These are phyloP conservation scores for Bombylius discolor DNA, from an alignment of 2,888 invertebrate species.

Conservation along the genomic window DNA sequence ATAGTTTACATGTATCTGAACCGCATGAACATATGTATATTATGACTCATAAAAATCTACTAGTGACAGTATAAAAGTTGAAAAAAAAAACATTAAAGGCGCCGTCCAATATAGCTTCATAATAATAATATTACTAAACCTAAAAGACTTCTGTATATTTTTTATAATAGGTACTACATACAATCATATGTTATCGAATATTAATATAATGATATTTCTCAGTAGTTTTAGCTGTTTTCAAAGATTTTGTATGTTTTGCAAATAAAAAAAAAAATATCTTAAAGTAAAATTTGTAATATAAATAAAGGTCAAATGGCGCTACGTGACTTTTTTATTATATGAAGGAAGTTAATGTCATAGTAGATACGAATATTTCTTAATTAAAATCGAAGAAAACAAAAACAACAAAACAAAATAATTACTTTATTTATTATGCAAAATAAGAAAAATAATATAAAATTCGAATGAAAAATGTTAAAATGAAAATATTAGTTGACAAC, in stretches of 20 bases:
- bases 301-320: slow-evolving; percentile 4
- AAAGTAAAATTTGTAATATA: background rate
- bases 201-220: too few relatives aligned
- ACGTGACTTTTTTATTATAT: slow-evolving; percentile 6
- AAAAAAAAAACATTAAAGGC: background rate
- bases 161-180: too few relatives aligned
- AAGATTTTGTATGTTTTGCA: too few relatives aligned
- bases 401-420: background rate
- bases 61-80: background rate
- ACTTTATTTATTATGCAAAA: too few relatives aligned
- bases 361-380: background rate
- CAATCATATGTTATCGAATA: too few relatives aligned
- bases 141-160: too few relatives aligned
- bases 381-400: background rate
- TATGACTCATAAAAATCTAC: background rate
- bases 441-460: too few relatives aligned
- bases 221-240: too few relatives aligned
- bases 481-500: too few relatives aligned
- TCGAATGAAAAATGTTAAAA: too few relatives aligned
- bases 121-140: background rate
- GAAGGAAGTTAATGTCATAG: background rate
- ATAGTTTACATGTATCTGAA: too few relatives aligned
- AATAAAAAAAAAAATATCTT: too few relatives aligned
- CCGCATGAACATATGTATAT: background rate
- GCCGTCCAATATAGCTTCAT: background rate